A percentile compares a stretch with the other conserved stretches of the same genome.
phyloP scores from a whole-genome alignment of 2,888 invertebrate species.

The Antheraea yamamai region DNA sequence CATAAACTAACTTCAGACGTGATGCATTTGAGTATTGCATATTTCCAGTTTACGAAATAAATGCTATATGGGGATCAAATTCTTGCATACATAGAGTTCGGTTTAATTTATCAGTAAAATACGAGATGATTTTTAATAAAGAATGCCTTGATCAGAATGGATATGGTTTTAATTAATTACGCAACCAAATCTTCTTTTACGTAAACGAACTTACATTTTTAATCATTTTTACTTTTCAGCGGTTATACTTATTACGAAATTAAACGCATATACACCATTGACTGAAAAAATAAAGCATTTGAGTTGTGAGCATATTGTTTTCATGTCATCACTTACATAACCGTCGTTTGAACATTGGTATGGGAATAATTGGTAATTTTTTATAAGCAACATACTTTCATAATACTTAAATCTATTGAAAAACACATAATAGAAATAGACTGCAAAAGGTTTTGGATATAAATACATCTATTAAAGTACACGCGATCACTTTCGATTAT shows the following conservation, averaged over 20 bases:
- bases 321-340: background rate
- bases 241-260: no score
- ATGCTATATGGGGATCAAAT: background rate
- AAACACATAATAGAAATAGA: no score
- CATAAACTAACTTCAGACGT: background rate
- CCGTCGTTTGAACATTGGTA: background rate
- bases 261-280: no score
- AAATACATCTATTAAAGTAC: background rate
- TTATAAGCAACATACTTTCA: background rate
- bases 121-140: no score
- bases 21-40: background rate
- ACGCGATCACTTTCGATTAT: background rate
- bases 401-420: background rate
- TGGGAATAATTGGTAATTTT: background rate
- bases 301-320: no score
- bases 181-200: no score
- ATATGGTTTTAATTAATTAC: no score
- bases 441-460: background rate
- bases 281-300: no score
- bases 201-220: no score
- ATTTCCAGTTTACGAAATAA: background rate
- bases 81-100: conserved; percentile 32
- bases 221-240: no score
- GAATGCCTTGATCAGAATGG: no score
- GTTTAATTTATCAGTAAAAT: conserved; percentile 27